These are phyloP conservation scores for Atopsyche davidsoni DNA, from an alignment of 1,140 invertebrate species.

Conservation along the genomic window DNA sequence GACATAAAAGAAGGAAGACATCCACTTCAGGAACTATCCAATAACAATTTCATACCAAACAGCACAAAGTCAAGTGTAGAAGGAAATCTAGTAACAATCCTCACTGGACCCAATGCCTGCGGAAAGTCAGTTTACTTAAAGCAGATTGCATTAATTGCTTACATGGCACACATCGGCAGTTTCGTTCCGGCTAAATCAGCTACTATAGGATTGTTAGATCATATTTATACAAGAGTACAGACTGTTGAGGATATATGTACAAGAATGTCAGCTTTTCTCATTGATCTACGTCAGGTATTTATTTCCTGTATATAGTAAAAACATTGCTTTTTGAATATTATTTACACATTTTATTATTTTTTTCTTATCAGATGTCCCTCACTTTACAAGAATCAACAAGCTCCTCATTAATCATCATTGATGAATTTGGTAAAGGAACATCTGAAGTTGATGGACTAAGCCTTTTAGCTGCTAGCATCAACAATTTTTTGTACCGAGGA, in stretches of 20 bases:
- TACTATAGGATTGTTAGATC: constrained; percentile 61
- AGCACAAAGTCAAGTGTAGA: constrained; percentile 53
- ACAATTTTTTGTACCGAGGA: constrained; percentile 54
- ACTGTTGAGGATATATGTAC: constrained; percentile 69
- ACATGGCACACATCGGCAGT: constrained; percentile 82
- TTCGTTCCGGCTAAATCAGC: constrained; percentile 79
- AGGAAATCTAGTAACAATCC: constrained; percentile 61
- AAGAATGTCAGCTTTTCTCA: constrained; percentile 78
- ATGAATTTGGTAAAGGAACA: constrained; percentile 91
- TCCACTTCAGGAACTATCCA: constrained; percentile 66
- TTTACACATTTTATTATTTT: constrained; percentile 5
- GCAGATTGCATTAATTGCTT: constrained; percentile 69
- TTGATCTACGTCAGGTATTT: constrained; percentile 74
- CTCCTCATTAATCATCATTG: constrained; percentile 72
- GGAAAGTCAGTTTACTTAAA: constrained; percentile 91
- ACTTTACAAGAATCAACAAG: constrained; percentile 58
- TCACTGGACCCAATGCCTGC: constrained; percentile 86
- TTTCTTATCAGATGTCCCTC: constrained; percentile 62
- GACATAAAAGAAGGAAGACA: constrained; percentile 70
- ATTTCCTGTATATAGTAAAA: constrained; percentile 5
- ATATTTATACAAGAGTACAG: constrained; percentile 71
- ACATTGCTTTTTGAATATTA: constrained; percentile 7
- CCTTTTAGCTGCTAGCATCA: constrained; percentile 60
- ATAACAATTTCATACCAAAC: constrained; percentile 68
- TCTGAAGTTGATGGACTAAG: constrained; percentile 66